These are phyloP conservation scores for Diplogasteroides magnus DNA, from an alignment of 1,140 invertebrate genomes.

Conservation along the genomic window DNA sequence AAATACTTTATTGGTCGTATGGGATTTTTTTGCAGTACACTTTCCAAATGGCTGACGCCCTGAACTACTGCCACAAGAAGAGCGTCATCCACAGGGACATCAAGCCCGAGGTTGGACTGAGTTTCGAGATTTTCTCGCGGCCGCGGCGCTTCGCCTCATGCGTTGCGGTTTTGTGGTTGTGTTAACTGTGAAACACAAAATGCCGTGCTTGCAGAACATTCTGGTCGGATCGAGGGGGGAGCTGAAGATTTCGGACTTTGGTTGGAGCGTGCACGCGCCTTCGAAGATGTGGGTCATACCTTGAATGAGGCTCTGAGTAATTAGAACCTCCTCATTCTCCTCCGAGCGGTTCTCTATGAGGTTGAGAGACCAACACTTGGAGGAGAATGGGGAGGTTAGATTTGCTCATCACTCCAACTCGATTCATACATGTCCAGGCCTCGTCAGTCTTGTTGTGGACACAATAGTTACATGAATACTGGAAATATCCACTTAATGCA, in stretches of 20 bases:
- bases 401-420: too few species aligned
- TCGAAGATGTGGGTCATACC: slow-evolving; percentile 39
- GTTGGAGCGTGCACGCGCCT: slow-evolving; percentile 60
- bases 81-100: slow-evolving; percentile 77
- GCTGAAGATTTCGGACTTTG: slow-evolving; percentile 60
- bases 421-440: slow-evolving; percentile 1
- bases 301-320: too few species aligned
- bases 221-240: slow-evolving; percentile 56
- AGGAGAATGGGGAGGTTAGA: too few species aligned
- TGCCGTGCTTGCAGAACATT: too few species aligned
- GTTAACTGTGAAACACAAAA: too few species aligned
- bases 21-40: slow-evolving; percentile 51
- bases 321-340: too few species aligned
- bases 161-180: too few species aligned
- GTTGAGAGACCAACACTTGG: background rate
- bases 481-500: too few species aligned
- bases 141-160: slow-evolving; percentile 8
- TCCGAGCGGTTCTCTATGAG: too few species aligned
- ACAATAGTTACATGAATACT: too few species aligned
- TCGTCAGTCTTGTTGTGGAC: slow-evolving; percentile 1
- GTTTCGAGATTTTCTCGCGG: slow-evolving; percentile 57
- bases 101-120: slow-evolving; percentile 49
- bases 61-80: slow-evolving; percentile 84
- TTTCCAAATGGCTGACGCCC: slow-evolving; percentile 69
- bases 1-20: too few species aligned